Evolutionary conservation across 2,888 invertebrate genomes (phyloP).

Genomic region (Yponomeuta evonymella): DNA sequence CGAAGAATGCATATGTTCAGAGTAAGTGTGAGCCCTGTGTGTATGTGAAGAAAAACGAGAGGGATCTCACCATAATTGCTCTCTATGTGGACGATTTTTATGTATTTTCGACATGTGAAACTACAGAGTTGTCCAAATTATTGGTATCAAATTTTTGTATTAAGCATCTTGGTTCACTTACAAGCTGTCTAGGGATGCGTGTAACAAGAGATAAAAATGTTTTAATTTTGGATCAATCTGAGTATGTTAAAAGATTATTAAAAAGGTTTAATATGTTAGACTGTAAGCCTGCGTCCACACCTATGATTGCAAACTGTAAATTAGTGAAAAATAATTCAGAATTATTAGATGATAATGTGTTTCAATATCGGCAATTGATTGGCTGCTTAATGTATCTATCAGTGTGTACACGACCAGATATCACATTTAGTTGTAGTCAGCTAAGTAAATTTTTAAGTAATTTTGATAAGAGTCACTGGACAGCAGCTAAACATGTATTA

Average conservation of each 20-base stretch:
- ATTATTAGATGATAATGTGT: neutral
- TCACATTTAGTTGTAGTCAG: constrained; percentile 13
- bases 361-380: constrained; percentile 3
- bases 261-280: constrained; percentile 7
- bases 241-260: constrained; percentile 13
- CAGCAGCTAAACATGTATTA: too few relatives aligned
- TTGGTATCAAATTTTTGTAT: neutral
- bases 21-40: constrained; percentile 17
- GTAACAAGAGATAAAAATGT: constrained; percentile 14
- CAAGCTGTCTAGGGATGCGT: constrained; percentile 11
- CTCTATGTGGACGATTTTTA: constrained; percentile 21
- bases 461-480: too few relatives aligned
- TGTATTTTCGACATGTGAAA: constrained; percentile 5
- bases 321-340: neutral
- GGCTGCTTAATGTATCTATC: constrained; percentile 14
- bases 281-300: constrained; percentile 7
- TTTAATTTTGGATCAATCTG: constrained; percentile 2
- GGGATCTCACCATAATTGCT: constrained; percentile 16
- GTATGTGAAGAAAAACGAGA: constrained; percentile 15
- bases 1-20: constrained; percentile 15
- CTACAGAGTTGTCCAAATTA: constrained; percentile 3
- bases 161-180: constrained; percentile 7
- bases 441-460: constrained; percentile 8
- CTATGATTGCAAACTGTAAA: constrained; percentile 4
- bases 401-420: neutral